phyloP scores from a whole-genome alignment of 2,888 invertebrate species.

The Rotaria macrura region DNA sequence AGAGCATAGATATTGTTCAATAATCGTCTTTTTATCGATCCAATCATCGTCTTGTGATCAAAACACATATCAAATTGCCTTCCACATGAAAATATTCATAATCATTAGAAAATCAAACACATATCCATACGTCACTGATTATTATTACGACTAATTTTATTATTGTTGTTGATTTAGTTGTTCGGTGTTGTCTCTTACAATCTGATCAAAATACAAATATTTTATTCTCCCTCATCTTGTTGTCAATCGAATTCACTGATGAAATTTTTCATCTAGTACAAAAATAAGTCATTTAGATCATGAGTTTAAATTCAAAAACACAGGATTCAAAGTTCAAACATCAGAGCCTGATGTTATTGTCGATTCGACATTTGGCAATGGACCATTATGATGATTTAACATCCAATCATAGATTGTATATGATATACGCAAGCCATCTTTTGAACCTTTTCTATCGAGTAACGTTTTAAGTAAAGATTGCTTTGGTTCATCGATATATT shows the following conservation, averaged over 20 bases:
- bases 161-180: not conserved
- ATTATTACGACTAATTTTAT: not conserved
- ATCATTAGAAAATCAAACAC: not conserved
- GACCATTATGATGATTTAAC: slow-evolving; percentile 9
- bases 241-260: not conserved
- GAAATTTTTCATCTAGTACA: not conserved
- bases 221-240: not conserved
- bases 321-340: not conserved
- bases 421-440: slow-evolving; percentile 11
- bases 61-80: not conserved
- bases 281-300: not conserved
- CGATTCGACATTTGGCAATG: not conserved
- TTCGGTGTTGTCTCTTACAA: not conserved
- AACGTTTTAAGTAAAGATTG: not conserved
- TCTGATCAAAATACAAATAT: not conserved
- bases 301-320: not conserved
- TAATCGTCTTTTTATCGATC: too few species aligned
- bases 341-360: not conserved
- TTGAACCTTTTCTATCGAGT: not conserved
- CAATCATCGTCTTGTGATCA: not conserved
- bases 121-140: not conserved
- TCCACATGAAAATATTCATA: not conserved
- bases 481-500: slow-evolving; percentile 11
- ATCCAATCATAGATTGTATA: slow-evolving; percentile 19
- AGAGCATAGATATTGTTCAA: not conserved